Percentiles rank a stretch among this genome's conserved stretches.
These are phyloP conservation scores for Pseudoips prasinana DNA, from an alignment of 2,888 invertebrate species.

Conservation along the genomic window DNA sequence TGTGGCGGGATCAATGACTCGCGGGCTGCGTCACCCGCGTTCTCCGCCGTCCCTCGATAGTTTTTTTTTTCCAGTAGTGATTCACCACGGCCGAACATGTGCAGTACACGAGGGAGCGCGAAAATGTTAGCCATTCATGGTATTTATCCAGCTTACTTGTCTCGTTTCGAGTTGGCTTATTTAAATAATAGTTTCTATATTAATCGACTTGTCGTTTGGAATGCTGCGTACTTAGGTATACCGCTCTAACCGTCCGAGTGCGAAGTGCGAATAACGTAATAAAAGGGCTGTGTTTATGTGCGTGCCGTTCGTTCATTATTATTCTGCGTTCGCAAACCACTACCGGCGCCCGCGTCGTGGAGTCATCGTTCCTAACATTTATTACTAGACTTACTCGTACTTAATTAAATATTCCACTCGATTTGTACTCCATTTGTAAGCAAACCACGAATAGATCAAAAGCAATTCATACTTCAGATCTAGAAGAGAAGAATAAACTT, in stretches of 20 bases:
- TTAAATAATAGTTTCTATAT: neutral
- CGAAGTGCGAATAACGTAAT: conserved; percentile 33
- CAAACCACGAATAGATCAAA: too few species aligned
- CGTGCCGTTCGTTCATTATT: conserved; percentile 49
- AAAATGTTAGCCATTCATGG: conserved; percentile 35
- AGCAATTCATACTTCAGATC: too few species aligned
- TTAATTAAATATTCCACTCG: neutral
- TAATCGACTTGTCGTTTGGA: neutral
- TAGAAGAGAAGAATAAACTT: too few species aligned
- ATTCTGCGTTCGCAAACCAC: conserved; percentile 58
- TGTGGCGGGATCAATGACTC: conserved; percentile 78
- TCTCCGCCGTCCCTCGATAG: conserved; percentile 59
- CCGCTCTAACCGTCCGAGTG: conserved; percentile 21
- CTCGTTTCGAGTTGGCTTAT: neutral
- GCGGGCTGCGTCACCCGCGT: conserved; percentile 68
- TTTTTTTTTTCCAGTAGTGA: conserved; percentile 69
- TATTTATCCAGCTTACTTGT: conserved; percentile 20
- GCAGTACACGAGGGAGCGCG: conserved; percentile 55
- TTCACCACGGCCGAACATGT: conserved; percentile 67
- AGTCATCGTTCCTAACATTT: conserved; percentile 12
- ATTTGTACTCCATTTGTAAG: too few species aligned
- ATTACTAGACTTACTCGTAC: too few species aligned
- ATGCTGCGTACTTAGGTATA: conserved; percentile 4
- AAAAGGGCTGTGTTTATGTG: conserved; percentile 27
- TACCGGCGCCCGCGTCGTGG: conserved; percentile 37